A percentile compares a stretch with the other conserved stretches of the same genome.
These are phyloP conservation scores for Leptinotarsa undecemlineata DNA, from an alignment of 1,140 invertebrate species.

Conservation along the genomic window DNA sequence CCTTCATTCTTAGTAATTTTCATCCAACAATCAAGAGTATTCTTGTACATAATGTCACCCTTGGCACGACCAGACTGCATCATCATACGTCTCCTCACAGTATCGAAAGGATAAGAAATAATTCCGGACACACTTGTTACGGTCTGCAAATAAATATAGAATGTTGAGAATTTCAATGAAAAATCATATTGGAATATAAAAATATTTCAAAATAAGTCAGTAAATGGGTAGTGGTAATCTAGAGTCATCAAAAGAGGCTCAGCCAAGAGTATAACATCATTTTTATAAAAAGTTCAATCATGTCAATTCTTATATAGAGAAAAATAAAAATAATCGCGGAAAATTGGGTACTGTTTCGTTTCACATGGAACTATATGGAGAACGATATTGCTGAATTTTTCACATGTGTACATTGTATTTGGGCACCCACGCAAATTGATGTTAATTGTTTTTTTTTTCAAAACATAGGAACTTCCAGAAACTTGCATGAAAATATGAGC, in stretches of 20 bases:
- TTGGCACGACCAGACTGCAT: conserved; percentile 68
- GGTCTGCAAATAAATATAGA: conserved; percentile 44
- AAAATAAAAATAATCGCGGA: too few species aligned
- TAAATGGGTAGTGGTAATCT: conserved; percentile 36
- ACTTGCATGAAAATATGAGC: too few species aligned
- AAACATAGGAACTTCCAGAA: too few species aligned
- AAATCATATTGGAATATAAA: too few species aligned
- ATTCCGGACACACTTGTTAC: conserved; percentile 57
- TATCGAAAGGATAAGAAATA: conserved; percentile 87
- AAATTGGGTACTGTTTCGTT: too few species aligned
- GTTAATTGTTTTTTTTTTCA: too few species aligned
- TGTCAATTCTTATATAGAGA: too few species aligned
- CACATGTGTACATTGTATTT: too few species aligned
- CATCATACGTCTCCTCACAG: conserved; percentile 63
- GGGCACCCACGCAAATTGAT: too few species aligned
- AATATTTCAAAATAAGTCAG: conserved; percentile 14
- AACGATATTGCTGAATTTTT: too few species aligned
- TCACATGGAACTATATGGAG: too few species aligned
- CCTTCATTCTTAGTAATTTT: conserved; percentile 70
- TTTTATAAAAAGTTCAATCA: background rate
- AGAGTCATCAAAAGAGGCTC: conserved; percentile 38
- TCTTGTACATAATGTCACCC: conserved; percentile 72
- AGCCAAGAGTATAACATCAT: conserved; percentile 29
- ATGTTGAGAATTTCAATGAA: background rate
- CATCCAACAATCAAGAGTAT: conserved; percentile 73